Evolutionary conservation across 2,113 vertebrate species (phyloP), one percentile per base, ranked within the genome.

Genomic region (Prochilodus magdalenae): DNA sequence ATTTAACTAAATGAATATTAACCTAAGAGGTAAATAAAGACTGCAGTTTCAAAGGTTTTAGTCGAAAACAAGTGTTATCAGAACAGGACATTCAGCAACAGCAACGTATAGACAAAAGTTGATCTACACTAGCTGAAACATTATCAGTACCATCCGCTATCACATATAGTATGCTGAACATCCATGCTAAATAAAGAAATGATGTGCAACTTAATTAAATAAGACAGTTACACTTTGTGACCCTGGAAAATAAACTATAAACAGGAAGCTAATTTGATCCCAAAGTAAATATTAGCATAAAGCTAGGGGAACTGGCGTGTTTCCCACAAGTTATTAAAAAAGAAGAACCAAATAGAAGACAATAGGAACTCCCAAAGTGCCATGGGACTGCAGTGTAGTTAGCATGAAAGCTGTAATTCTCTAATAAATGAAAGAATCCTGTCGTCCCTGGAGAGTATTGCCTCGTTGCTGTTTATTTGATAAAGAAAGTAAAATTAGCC

Each of bases 211-310:
- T 82, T 27, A 71, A 90, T 90, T 88, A 82, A 75, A 86, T 91
- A 87, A 89, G 75, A 77, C 85, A 81, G 81, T 89, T 80, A 83
- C 87, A 90, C 91, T 92, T 86, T 86, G 87, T 92, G 92, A 91
- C 90, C 90, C 84, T n/a, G 14, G 86, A 47, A 80, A 86, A 89
- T 91, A 91, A 84, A 72, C 84, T 78, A 82, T 89, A 90, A 92
- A 92, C 89, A 89, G 86, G 66, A 75, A 83, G 87, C 88, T 90
- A 92, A 91, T 88, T 77, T 76, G 85, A 93, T 90, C 80, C 60
- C 86, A 85, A 90, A 90, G 89, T 90, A 92, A 92, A 93, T 91
- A 92, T 93, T 93, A 91, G 83, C 89, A 92, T 90, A 89, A 91
- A 85, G 91, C 90, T 90, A 84, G 84, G 88, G 90, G 90, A 85